Base-by-base conservation (phyloP, 1,140 invertebrate species). In the Cydia splendana region DNA sequence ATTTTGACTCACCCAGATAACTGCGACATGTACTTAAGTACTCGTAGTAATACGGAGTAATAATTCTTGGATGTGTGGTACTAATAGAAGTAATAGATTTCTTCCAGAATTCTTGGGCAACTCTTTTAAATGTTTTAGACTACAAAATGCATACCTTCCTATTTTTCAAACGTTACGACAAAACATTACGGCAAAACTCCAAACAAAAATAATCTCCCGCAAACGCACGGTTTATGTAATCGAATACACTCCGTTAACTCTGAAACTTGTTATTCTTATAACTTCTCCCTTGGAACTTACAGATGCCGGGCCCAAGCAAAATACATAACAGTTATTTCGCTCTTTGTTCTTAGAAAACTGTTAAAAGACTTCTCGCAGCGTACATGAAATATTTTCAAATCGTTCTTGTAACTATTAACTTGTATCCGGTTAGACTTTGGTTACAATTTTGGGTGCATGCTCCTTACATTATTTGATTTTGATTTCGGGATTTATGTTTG, bases 311-410 rank as follows among this genome's bases (percentile, higher is more conserved):
- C 28, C 65, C 65, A 28, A 34, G 28, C 67, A 9, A 71, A 71
- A 42, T 71, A 34, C 67, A 71, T 71, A 71, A 71, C 34, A 71
- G 67, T 71, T 71, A 42, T 71, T 62, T 71, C 67, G 34, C 34
- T 71, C 67, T 71, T 71, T 71, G 67, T 71, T 71, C 28, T 67
- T 18, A 71, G 67, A 38, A 71, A 71, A 15, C 67, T 71, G 67
- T 71, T 71, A 71, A 71, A 71, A 71, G 67, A 71, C 67, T 71
- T 71, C 34, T 71, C 67, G 57, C 20, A 24, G 57, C 57, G 57
- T 24, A 62, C 20, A 62, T 62, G 57, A 20, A 62, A 62, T 24
- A 62, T 62, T 62, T 57, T 62, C 2, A 62, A 62, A 62, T 62
- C 0, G 20, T 62, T 20, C 57, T 62, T 24, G 18, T 62, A 24